These are phyloP conservation scores for Phataginus tricuspis DNA, from an alignment of 2,797 vertebrate genomes.

Conservation along the genomic window DNA sequence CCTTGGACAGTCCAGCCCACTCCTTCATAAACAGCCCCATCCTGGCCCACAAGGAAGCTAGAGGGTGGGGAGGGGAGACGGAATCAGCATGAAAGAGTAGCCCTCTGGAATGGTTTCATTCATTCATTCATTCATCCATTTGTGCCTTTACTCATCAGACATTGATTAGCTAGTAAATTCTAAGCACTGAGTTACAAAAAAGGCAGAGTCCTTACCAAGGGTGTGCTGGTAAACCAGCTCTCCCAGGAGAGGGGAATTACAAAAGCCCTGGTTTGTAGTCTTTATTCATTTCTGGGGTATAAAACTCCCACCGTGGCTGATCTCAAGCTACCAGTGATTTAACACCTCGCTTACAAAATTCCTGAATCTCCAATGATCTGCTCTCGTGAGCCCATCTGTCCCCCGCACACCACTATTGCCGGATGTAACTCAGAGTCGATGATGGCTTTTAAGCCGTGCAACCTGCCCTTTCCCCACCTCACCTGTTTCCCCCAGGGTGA, in stretches of 20 bases:
- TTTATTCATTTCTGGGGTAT: not conserved
- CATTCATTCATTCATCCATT: not conserved
- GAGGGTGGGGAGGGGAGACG: not conserved
- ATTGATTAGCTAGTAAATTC: not conserved
- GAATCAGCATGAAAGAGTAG: not conserved
- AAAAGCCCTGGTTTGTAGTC: not conserved
- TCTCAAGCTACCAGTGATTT: not conserved
- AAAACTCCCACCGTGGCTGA: not conserved
- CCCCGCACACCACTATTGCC: not conserved
- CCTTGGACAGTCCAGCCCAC: constrained; percentile 90
- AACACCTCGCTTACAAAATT: not conserved
- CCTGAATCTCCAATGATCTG: not conserved
- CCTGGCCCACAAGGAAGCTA: constrained; percentile 89
- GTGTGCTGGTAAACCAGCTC: not conserved
- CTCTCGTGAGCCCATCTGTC: not conserved
- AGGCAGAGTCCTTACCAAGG: not conserved
- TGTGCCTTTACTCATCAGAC: not conserved
- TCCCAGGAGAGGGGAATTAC: not conserved
- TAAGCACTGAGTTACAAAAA: not conserved
- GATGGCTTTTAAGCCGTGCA: not conserved
- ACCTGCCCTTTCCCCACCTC: not conserved
- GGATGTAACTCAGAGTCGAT: not conserved
- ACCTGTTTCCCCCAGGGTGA: not conserved
- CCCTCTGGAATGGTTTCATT: not conserved
- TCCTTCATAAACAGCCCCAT: constrained; percentile 89